phyloP scores from a whole-genome alignment of 2,113 vertebrate species.

The Toxostoma redivivum region DNA sequence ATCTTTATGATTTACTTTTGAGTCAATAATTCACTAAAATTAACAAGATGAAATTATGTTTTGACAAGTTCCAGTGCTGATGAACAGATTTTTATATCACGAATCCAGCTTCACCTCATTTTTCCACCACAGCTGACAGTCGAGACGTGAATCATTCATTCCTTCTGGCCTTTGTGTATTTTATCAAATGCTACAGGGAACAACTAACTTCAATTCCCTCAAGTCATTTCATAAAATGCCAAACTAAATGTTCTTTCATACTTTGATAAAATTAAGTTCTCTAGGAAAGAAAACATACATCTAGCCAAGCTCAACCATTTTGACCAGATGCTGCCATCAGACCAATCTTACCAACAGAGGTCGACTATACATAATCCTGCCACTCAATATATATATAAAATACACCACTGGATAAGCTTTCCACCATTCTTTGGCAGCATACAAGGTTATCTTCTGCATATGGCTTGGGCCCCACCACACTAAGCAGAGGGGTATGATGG shows the following conservation, averaged over 20 bases:
- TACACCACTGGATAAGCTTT: not conserved
- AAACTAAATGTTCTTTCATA: not conserved
- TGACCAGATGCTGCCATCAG: not conserved
- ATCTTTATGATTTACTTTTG: slow-evolving; percentile 52
- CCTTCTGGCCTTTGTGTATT: slow-evolving; percentile 45
- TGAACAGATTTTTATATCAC: slow-evolving; percentile 52
- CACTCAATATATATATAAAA: not conserved
- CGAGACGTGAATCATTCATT: slow-evolving; percentile 40
- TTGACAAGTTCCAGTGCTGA: slow-evolving; percentile 54
- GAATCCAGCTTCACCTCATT: slow-evolving; percentile 41
- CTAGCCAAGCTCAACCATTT: not conserved
- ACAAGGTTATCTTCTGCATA: not conserved
- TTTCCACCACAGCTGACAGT: slow-evolving; percentile 29
- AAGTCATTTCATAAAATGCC: slow-evolving; percentile 10
- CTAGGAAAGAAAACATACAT: not conserved
- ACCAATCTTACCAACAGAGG: not conserved
- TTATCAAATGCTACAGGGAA: slow-evolving; percentile 27
- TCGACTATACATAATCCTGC: not conserved
- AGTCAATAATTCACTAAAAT: slow-evolving; percentile 58
- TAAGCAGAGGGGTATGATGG: not conserved
- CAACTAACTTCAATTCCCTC: not conserved
- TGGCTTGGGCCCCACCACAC: not conserved
- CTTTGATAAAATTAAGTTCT: not conserved
- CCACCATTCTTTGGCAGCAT: not conserved
- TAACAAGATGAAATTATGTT: slow-evolving; percentile 59